Evolutionary conservation across 2,888 invertebrate genomes (phyloP).

Genomic region (Clusia tigrina): DNA sequence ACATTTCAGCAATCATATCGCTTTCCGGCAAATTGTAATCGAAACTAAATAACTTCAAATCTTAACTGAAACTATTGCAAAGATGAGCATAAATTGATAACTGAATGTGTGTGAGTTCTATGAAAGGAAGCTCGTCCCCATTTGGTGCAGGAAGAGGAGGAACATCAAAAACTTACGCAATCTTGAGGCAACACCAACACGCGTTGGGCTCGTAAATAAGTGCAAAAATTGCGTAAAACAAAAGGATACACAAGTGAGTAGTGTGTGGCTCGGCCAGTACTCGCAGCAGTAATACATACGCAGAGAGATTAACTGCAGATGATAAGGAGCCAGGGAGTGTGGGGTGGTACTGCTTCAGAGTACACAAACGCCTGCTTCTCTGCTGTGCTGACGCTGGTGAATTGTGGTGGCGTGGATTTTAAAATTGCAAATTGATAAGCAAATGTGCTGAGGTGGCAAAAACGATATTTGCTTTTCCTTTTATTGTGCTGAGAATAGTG

Average conservation of each 20-base stretch:
- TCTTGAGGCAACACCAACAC: too few species aligned
- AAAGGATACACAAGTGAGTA: not conserved
- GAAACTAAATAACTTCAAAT: too few species aligned
- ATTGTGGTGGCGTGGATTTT: not conserved
- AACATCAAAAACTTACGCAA: too few species aligned
- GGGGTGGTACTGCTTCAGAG: not conserved
- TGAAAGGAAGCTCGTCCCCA: too few species aligned
- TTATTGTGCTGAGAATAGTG: not conserved
- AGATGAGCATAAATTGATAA: too few species aligned
- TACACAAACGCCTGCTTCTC: not conserved
- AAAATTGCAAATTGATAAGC: not conserved
- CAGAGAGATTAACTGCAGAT: not conserved
- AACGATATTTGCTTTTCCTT: not conserved
- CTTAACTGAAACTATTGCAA: too few species aligned
- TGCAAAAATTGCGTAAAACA: not conserved
- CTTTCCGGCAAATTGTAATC: too few species aligned
- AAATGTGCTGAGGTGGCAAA: not conserved
- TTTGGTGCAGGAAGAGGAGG: too few species aligned
- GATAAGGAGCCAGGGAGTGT: not conserved
- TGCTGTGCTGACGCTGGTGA: not conserved
- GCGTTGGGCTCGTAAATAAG: not conserved
- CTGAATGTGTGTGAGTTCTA: too few species aligned
- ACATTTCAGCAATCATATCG: too few species aligned
- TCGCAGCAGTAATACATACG: not conserved
- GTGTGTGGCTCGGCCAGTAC: not conserved